Conservation (phyloP, 2,797 vertebrate genomes). For the Micrastur ruficollis region DNA sequence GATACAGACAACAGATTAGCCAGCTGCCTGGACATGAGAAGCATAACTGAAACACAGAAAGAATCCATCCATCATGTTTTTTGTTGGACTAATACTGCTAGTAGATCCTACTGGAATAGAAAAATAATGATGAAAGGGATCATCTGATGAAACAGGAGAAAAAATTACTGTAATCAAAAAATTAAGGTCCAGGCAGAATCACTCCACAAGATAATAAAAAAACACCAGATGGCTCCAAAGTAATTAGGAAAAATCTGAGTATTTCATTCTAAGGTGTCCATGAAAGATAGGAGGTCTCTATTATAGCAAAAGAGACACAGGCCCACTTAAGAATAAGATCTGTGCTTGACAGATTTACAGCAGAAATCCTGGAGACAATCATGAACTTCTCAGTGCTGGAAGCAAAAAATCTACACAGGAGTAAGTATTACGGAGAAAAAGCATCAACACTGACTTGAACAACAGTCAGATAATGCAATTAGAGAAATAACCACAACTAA, state of each 20-base stretch:
- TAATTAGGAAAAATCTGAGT: background rate
- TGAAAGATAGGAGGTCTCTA: background rate
- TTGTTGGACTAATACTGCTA: background rate
- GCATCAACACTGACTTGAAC: background rate
- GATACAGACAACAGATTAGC: background rate
- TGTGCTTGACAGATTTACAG: background rate
- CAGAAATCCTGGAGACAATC: background rate
- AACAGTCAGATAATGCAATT: background rate
- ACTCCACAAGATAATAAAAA: background rate
- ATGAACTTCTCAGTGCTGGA: background rate
- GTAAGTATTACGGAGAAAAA: background rate
- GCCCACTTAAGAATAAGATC: background rate
- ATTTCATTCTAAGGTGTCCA: background rate
- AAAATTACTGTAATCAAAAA: background rate
- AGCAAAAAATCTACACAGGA: background rate
- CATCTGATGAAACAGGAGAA: background rate
- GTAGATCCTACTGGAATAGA: background rate
- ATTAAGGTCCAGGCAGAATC: background rate
- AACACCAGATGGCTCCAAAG: background rate
- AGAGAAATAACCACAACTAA: background rate
- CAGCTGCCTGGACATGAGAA: background rate
- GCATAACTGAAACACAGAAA: background rate
- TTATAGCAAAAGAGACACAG: background rate
- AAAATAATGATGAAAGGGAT: background rate
- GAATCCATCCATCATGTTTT: background rate